Percentiles rank a stretch among this genome's conserved stretches.
phyloP scores from a whole-genome alignment of 2,113 vertebrate genomes.

The Prionailurus bengalensis region DNA sequence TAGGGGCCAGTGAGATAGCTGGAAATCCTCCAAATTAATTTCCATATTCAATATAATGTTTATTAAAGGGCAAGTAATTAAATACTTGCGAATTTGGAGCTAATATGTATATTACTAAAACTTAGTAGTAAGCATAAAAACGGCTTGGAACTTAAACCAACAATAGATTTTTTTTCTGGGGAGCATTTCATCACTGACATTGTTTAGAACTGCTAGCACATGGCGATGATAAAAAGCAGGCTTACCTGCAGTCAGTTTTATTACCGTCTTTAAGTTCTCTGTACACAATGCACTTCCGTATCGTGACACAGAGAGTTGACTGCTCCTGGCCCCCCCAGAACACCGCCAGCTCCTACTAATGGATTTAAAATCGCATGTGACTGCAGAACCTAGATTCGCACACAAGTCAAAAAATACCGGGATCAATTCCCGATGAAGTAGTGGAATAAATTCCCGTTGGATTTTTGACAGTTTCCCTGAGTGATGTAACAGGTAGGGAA shows the following conservation, averaged over 20 bases:
- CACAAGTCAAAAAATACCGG: neutral
- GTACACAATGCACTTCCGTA: neutral
- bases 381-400: slow-evolving; percentile 9
- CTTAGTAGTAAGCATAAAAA: neutral
- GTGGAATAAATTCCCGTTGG: neutral
- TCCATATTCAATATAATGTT: neutral
- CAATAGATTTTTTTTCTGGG: slow-evolving; percentile 9
- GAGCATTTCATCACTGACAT: neutral
- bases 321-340: fast-evolving
- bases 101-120: neutral
- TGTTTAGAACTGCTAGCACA: neutral
- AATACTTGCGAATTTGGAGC: neutral
- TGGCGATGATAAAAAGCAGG: neutral
- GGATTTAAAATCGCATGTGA: neutral
- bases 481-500: neutral
- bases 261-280: neutral
- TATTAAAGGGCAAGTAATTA: neutral
- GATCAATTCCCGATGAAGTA: neutral
- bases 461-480: slow-evolving; percentile 21
- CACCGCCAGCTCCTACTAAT: neutral
- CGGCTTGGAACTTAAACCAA: slow-evolving; percentile 24
- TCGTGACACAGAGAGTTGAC: neutral
- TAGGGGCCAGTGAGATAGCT: neutral
- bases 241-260: neutral
- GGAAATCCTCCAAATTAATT: slow-evolving; percentile 24